Conservation (phyloP, 2,113 vertebrate genomes). For the Maylandia zebra region DNA sequence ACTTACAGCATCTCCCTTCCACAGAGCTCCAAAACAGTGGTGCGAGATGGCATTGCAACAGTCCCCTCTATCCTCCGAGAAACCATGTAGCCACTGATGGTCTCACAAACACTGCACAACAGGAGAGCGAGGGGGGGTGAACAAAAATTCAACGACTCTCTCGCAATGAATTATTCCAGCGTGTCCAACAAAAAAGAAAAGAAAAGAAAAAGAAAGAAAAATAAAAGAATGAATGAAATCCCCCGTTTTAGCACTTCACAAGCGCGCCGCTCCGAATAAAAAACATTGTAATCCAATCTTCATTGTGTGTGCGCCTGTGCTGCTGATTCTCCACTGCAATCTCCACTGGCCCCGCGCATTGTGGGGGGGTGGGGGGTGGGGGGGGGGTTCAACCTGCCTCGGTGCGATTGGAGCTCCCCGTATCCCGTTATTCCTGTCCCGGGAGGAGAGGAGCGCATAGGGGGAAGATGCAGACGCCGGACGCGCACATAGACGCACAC, state of each 20-base stretch:
- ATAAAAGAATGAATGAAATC: slow-evolving; percentile 38
- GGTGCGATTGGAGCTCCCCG: slow-evolving; percentile 36
- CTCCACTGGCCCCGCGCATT: slow-evolving; percentile 50
- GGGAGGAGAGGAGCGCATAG: slow-evolving; percentile 17
- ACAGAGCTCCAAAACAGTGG: slow-evolving; percentile 78
- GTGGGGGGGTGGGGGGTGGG: slow-evolving; percentile 26
- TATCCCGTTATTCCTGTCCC: slow-evolving; percentile 58
- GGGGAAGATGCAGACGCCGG: slow-evolving; percentile 30
- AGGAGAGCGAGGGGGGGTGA: background rate
- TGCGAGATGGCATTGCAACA: slow-evolving; percentile 75
- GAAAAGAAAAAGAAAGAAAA: background rate
- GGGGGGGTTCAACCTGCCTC: slow-evolving; percentile 40
- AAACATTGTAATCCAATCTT: slow-evolving; percentile 67
- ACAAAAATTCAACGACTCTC: slow-evolving; percentile 13
- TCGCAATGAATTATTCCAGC: slow-evolving; percentile 44
- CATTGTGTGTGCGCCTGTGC: slow-evolving; percentile 34
- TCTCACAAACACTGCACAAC: slow-evolving; percentile 31
- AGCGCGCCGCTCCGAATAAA: slow-evolving; percentile 21
- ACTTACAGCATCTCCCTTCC: slow-evolving; percentile 94
- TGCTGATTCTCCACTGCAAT: slow-evolving; percentile 59
- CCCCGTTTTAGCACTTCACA: slow-evolving; percentile 37
- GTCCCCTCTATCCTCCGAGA: slow-evolving; percentile 50
- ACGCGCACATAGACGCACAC: slow-evolving; percentile 43
- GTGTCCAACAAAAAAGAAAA: background rate
- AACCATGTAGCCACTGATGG: slow-evolving; percentile 53